A percentile compares a stretch with the other conserved stretches of the same genome.
These are phyloP conservation scores for Apostichopus leukothele DNA, from an alignment of 53 echinoderm and acorn worm species.

Conservation along the genomic window DNA sequence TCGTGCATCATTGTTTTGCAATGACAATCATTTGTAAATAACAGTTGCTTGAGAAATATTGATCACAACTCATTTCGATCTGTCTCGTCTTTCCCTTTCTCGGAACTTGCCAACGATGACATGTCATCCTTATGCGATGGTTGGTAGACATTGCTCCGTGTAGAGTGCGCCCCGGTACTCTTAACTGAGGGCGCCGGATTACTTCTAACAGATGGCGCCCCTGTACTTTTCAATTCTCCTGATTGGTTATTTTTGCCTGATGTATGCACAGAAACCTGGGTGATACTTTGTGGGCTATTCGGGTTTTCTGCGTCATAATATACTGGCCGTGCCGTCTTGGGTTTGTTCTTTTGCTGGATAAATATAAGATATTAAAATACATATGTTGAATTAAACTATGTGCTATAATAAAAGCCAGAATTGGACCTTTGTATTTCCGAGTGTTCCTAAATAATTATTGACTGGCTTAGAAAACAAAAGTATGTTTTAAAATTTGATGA, in stretches of 20 bases:
- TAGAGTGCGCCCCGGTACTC: conserved; percentile 1
- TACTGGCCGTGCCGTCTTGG: conserved; percentile 6
- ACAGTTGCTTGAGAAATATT: too few species aligned
- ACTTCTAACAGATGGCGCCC: conserved; percentile 26
- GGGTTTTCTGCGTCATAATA: conserved; percentile 40
- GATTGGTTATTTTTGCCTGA: background rate
- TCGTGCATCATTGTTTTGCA: too few species aligned
- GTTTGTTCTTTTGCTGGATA: conserved; percentile 27
- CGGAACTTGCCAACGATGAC: conserved; percentile 9
- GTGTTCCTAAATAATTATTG: too few species aligned
- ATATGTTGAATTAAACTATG: too few species aligned
- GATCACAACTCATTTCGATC: background rate
- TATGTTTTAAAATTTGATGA: too few species aligned
- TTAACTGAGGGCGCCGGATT: conserved; percentile 12
- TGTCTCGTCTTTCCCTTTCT: background rate
- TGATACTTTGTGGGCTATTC: conserved; percentile 15
- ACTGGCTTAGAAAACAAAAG: too few species aligned
- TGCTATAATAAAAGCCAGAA: too few species aligned
- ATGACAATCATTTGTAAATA: too few species aligned
- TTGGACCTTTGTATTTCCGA: too few species aligned
- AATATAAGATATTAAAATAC: background rate
- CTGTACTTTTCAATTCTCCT: background rate
- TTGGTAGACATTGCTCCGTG: background rate
- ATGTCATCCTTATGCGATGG: conserved; percentile 2
- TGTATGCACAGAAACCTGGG: conserved; percentile 10